Percentiles rank a stretch among this genome's conserved stretches.
phyloP scores from a whole-genome alignment of 2,888 invertebrate genomes.

The Oxyscelio sp. region DNA sequence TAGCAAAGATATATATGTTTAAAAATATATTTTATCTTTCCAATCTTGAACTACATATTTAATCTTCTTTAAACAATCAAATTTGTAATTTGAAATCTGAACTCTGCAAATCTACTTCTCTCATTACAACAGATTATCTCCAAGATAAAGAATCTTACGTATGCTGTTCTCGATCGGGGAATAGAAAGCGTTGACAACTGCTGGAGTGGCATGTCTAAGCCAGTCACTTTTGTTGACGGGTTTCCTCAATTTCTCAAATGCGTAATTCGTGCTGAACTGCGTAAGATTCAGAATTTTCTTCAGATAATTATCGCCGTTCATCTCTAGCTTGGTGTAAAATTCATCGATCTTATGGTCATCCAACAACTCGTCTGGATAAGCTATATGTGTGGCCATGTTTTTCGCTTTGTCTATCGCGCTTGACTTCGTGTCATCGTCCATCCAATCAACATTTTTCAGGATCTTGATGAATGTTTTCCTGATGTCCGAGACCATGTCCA shows the following conservation, averaged over 20 bases:
- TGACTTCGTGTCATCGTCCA: slow-evolving; percentile 95
- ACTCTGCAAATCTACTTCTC: too few relatives aligned
- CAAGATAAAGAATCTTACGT: too few relatives aligned
- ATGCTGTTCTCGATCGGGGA: too few relatives aligned
- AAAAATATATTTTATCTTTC: too few relatives aligned
- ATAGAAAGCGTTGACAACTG: slow-evolving; percentile 90
- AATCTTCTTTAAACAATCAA: too few relatives aligned
- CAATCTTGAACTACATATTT: too few relatives aligned
- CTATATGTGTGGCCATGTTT: slow-evolving; percentile 96
- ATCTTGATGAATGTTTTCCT: slow-evolving; percentile 94
- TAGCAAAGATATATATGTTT: too few relatives aligned
- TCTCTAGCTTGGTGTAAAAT: slow-evolving; percentile 91
- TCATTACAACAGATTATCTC: too few relatives aligned
- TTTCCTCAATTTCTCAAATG: slow-evolving; percentile 89
- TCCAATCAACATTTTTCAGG: slow-evolving; percentile 94
- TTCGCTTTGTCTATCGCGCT: slow-evolving; percentile 94
- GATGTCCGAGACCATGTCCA: slow-evolving; percentile 96
- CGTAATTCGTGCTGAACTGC: slow-evolving; percentile 89
- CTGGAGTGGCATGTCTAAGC: slow-evolving; percentile 89
- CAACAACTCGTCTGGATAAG: slow-evolving; percentile 96
- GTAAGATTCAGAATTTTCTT: slow-evolving; percentile 89
- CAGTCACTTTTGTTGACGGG: slow-evolving; percentile 90
- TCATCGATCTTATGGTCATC: slow-evolving; percentile 94
- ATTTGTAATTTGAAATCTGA: too few relatives aligned
- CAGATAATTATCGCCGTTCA: slow-evolving; percentile 88